phyloP scores from a whole-genome alignment of 2,888 invertebrate genomes.

The Athalia cordata region DNA sequence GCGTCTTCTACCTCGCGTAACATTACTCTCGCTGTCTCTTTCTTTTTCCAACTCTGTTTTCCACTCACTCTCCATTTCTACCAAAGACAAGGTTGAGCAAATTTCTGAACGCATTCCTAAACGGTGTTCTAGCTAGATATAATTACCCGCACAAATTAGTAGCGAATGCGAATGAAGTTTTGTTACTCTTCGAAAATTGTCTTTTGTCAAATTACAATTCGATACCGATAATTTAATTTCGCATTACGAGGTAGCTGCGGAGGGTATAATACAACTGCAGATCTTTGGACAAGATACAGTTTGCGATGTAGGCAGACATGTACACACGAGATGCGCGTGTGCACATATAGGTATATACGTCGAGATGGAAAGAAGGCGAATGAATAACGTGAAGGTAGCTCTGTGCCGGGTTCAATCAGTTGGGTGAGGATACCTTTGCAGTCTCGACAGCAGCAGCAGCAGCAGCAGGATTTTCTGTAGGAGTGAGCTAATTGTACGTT shows the following conservation, averaged over 20 bases:
- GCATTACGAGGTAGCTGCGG: too few relatives aligned
- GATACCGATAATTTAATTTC: too few relatives aligned
- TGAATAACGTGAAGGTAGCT: slow-evolving; percentile 9
- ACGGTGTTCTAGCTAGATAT: too few relatives aligned
- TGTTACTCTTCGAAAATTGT: too few relatives aligned
- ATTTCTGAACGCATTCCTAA: too few relatives aligned
- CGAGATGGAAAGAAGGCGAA: neutral
- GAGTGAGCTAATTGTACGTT: slow-evolving; percentile 43
- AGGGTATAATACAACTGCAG: too few relatives aligned
- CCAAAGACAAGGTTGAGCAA: neutral
- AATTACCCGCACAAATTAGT: too few relatives aligned
- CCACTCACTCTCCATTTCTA: slow-evolving; percentile 24
- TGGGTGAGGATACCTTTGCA: neutral
- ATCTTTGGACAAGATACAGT: neutral
- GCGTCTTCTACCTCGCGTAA: slow-evolving; percentile 1
- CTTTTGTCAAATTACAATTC: too few relatives aligned
- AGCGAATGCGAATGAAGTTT: too few relatives aligned
- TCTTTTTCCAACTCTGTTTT: slow-evolving; percentile 13
- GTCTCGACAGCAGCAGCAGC: neutral
- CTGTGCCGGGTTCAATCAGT: slow-evolving; percentile 3
- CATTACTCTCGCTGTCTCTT: slow-evolving; percentile 21
- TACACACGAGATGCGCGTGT: neutral
- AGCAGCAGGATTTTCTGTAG: slow-evolving; percentile 32
- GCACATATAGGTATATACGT: neutral
- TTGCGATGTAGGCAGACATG: neutral